Percentiles rank a stretch among this genome's conserved stretches.
phyloP scores from a whole-genome alignment of 92 coral and sea anemone genomes.

The Zoanthus solanderi region DNA sequence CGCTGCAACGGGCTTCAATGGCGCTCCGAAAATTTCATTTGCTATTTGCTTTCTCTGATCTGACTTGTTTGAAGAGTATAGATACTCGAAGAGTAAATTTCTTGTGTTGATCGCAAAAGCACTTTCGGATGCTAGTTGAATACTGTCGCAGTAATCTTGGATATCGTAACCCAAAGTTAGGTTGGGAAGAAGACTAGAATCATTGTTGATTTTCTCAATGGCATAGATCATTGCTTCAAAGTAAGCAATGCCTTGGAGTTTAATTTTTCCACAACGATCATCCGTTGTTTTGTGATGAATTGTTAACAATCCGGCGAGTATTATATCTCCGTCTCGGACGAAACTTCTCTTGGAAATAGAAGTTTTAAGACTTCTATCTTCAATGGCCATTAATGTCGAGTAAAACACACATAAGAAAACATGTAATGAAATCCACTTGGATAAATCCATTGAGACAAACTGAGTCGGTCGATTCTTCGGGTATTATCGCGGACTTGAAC shows the following conservation, averaged over 20 bases:
- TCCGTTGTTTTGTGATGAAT: conserved; percentile 65
- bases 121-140: conserved; percentile 61
- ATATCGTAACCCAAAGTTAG: conserved; percentile 80
- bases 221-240: conserved; percentile 83
- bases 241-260: conserved; percentile 72
- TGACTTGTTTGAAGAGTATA: conserved; percentile 40
- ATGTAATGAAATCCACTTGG: not conserved
- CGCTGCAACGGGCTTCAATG: conserved; percentile 63
- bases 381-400: not conserved
- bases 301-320: conserved; percentile 71
- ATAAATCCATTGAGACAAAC: not conserved
- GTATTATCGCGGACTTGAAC: not conserved
- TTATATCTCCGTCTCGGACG: conserved; percentile 66
- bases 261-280: conserved; percentile 66
- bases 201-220: conserved; percentile 71
- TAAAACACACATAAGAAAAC: not conserved
- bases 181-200: conserved; percentile 68
- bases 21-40: conserved; percentile 31
- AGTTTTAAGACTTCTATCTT: not conserved
- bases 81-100: conserved; percentile 43
- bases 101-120: conserved; percentile 72
- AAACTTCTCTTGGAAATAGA: conserved; percentile 43
- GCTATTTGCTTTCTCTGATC: not conserved
- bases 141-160: conserved; percentile 71
- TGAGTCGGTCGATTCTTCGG: too few species aligned